Evolutionary conservation across 2,797 vertebrate species (phyloP), one percentile per base, ranked within the genome.

Genomic region (Streptopelia turtur): DNA sequence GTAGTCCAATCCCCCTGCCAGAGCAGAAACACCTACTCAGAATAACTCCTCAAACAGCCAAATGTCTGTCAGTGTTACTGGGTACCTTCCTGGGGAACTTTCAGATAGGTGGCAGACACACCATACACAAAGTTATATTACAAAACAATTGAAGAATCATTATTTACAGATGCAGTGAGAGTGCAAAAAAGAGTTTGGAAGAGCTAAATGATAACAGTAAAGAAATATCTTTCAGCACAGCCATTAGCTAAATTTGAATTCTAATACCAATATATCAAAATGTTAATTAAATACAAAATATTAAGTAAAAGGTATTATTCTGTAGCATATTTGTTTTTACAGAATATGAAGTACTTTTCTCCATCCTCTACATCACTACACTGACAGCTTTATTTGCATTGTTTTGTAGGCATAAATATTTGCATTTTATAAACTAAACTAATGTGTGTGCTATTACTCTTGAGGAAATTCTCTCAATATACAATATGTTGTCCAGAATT

Each of bases 391-490:
- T 83, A 83, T 50, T 56, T 2, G 4, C 37, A 3, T 53, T 85
- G 60, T 78, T 87, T 61, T 10, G 71, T 68, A 90, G 55, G 56
- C 66, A 75, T 63, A 90, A 90, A 94, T 83, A 85, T 52, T 76
- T 89, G 55, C 66, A 21, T 77, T 89, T 93, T 93, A 63, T 80
- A 89, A 92, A 75, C 63, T 71, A 61, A 93, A 59, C 18, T 35
- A 82, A 76, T 35, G 39, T 21, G 13, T 21, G 35, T 18, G 30
- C 76, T 55, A 41, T 71, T 93, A 60, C 89, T 84, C 89, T 74
- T 75, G 91, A 93, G 94, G 61, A 95, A 96, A 88, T 53, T n/a
- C 7, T 66, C 45, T 66, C 65, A 45, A 41, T 59, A 70, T 71
- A 72, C 66, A 90, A 66, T 28, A 84, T 8, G 37, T 52, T 60